Evolutionary conservation across 2,888 invertebrate genomes (phyloP), one percentile per base, ranked within the genome.

Genomic region (Sylvicola cinctus): DNA sequence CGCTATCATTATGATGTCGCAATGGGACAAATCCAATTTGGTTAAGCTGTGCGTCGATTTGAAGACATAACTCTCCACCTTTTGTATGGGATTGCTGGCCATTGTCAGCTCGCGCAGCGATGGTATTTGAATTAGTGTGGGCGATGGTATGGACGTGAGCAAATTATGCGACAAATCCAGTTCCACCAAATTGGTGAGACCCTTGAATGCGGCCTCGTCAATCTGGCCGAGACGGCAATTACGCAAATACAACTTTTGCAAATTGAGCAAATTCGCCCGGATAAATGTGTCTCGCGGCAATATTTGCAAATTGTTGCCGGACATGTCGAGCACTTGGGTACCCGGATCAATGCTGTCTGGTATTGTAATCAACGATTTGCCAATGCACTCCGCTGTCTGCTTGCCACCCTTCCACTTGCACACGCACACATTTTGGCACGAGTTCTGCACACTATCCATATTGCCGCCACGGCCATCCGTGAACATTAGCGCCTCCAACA

Each of bases 331-430:
- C 46, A 90, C 87, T 63, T 90, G 90, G 25, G 88, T 88, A 45
- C 77, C 83, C 29, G 79, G 72, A 56, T 87, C 84, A 43, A 87
- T 76, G 48, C 74, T 74, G 47, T 79, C 76, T 31, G 90, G 90
- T 43, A 90, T 76, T 36, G 76, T 74, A 48, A 80, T 81, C 43
- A 90, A 67, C 38, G 73, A 73, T 38, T 78, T 74, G 55, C 83
- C 76, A 50, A 75, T 73, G 59, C 90, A 90, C 61, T 87, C 85
- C 39, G 87, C 88, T 33, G 87, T 84, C 55, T 84, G 81, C 58
- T 90, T 90, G 45, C 88, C 88, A 48, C 79, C 76, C 60, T 87
- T 87, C 90, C 90, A 90, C 60, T 87, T 88, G 62, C 90, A 90
- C 48, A 70, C 69, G 60, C 90, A 90, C 45, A 74, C 73, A 29